Evolutionary conservation across 2,888 invertebrate species (phyloP), one percentile per base, ranked within the genome.

Genomic region (Drosophila kambysellisi): DNA sequence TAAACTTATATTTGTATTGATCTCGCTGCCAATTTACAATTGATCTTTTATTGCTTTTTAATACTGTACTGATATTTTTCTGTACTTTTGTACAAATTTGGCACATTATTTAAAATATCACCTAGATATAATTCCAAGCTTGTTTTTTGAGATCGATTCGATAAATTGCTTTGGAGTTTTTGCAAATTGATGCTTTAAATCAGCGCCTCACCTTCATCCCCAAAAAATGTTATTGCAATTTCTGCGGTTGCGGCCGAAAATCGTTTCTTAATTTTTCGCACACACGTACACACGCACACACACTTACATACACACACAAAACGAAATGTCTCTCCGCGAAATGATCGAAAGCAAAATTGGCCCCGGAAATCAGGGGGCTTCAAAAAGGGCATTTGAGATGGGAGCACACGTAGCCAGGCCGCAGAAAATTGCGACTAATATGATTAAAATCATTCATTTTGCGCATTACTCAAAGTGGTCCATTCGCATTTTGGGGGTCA

Each of bases 401-500:
- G 61, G 46, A 33, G 54, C 62, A 57, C 72, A 73, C 73, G 76
- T 77, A 70, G 30, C 11, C 33, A 33, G 61, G 48, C 30, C 32
- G 57, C 57, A 76, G 71, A 61, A 89, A 89, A 86, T 81, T 87
- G 79, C 52, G 63, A 60, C 76, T 89, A 88, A 88, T 85, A 76
- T 79, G 90, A 89, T 89, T 88, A 85, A 88, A 74, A 73, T 85
- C 85, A 81, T 88, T 88, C 83, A 88, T 85, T 87, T 87, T 70
- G 60, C 75, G 78, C 74, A 87, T 89, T 82, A 79, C 35, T 53
- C 64, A 74, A 74, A 78, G 52, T 72, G 69, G 39, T 50, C 52
- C 30, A 50, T 61, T 72, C 72, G 66, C 65, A 59, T 68, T 65
- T 62, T 66, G 81, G 60, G 70, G 78, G 78, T 87, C 85, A 89